Conservation (phyloP, 2,888 invertebrate species). For the Mantis religiosa region DNA sequence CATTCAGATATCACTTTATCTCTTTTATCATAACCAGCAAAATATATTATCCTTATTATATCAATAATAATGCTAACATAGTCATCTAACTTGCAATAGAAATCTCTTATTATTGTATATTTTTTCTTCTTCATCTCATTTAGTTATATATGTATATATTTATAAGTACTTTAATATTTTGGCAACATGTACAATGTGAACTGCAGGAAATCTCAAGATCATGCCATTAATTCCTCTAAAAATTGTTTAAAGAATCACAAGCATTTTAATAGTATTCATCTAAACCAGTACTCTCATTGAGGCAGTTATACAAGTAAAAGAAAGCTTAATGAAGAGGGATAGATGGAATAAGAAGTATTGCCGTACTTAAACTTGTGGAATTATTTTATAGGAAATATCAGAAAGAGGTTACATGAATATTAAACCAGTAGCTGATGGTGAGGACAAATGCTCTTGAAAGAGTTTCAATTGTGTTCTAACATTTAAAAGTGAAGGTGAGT, state of each 20-base stretch:
- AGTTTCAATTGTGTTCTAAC: too few species aligned
- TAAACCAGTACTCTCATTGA: neutral
- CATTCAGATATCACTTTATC: neutral
- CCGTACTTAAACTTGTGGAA: too few species aligned
- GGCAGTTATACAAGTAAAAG: neutral
- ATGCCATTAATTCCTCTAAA: neutral
- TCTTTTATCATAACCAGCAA: constrained; percentile 1
- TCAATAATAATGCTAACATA: constrained; percentile 18
- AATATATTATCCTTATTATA: constrained; percentile 7
- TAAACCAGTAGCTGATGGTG: too few species aligned
- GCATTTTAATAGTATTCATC: neutral
- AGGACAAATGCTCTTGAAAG: too few species aligned
- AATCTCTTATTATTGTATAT: constrained; percentile 2
- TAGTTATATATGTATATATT: neutral
- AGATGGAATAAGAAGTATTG: neutral
- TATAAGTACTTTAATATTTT: neutral
- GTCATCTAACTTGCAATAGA: constrained; percentile 20
- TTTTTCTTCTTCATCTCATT: neutral
- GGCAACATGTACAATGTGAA: neutral
- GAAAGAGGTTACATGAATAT: too few species aligned
- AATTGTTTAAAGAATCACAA: neutral
- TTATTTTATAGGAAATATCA: neutral
- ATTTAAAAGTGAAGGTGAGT: too few species aligned
- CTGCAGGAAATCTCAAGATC: neutral
- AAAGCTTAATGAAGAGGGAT: neutral